Percentiles rank a stretch among this genome's conserved stretches.
Evolutionary conservation across 2,797 vertebrate species (phyloP).

Genomic region (Aldrovandia affinis): DNA sequence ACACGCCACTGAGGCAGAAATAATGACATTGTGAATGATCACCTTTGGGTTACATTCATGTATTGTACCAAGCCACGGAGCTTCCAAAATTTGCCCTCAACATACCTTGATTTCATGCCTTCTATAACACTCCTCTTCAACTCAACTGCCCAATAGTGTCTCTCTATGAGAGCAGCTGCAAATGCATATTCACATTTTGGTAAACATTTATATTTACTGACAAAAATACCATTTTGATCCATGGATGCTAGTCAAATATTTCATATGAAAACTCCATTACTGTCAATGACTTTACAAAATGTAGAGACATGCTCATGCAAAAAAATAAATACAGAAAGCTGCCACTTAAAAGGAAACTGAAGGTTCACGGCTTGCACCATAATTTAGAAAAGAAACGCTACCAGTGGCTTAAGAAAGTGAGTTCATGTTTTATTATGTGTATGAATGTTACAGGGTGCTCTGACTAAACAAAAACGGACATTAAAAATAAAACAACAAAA

Average conservation of each 20-base stretch:
- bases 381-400: background rate
- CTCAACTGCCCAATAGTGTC: background rate
- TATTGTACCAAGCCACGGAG: too few relatives aligned
- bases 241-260: background rate
- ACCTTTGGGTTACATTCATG: too few relatives aligned
- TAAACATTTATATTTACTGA: background rate
- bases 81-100: too few relatives aligned
- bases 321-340: background rate
- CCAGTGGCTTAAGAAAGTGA: conserved; percentile 23
- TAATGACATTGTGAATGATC: too few relatives aligned
- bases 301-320: background rate
- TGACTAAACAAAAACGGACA: conserved; percentile 16
- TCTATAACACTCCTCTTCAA: background rate
- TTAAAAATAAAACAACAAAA: background rate
- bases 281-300: too few relatives aligned
- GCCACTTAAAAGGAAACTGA: background rate
- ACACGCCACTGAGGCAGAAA: too few relatives aligned
- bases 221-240: background rate
- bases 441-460: conserved; percentile 15
- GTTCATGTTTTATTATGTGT: conserved; percentile 15
- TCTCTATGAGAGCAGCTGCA: background rate
- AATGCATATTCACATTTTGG: background rate
- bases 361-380: background rate
- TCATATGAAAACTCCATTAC: background rate
- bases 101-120: too few relatives aligned